Evolutionary conservation across 2,113 vertebrate species (phyloP), one percentile per base, ranked within the genome.

Genomic region (Nothocercus julius): DNA sequence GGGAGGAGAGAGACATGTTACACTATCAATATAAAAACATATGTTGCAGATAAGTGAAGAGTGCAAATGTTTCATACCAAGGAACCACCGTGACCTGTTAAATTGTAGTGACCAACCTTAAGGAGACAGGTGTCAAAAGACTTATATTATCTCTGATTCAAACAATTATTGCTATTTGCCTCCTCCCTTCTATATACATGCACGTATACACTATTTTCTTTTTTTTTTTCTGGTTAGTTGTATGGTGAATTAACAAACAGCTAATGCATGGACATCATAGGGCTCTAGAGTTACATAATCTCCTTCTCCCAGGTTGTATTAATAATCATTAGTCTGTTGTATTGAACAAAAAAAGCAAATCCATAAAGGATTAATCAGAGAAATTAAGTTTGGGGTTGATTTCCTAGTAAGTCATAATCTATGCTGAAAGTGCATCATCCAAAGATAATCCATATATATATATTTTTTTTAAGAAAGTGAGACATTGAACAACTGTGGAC

Each of bases 281-380:
- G 69, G 40, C 24, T 92, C 68, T 44, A 58, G 42, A 47, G 51
- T 77, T 93, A 78, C 63, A 91, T 95, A 90, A 95, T 94, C 68
- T 93, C 69, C 54, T 86, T 93, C 89, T 96, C 86, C 86, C 84
- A 96, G 45, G 70, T 94, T 85, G 59, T 84, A 86, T 95, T 88
- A 95, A 91, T 73, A 92, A 95, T 82, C 90, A 90, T 97, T 96
- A 97, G 42, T 88, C 61, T 75, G 67, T 81, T 94, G 82, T 45
- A 91, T n/a, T 91, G 90, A 83, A 85, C 89, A 92, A 95, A 68
- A 94, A 96, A 95, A 90, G 84, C 54, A 97, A 96, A 93, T 82
- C 67, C 56, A 78, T 93, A 82, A 96, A 95, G 73, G 73, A 94
- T 94, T 96, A 95, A 96, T 93, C 86, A 91, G 56, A 82, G 77